phyloP scores from a whole-genome alignment of 2,797 vertebrate species.

The Danio jaintianensis region DNA sequence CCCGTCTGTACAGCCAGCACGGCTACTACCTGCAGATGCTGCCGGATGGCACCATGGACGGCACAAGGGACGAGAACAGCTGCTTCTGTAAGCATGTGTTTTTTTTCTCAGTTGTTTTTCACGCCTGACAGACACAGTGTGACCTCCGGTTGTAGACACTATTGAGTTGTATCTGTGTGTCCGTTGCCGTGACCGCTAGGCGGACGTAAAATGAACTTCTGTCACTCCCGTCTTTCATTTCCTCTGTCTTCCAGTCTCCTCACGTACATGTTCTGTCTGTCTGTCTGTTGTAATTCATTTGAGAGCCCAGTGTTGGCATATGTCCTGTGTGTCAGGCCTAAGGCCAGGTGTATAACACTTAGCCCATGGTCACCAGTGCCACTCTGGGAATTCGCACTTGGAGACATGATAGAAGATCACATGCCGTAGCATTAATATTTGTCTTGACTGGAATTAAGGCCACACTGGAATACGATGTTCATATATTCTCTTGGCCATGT shows the following conservation, averaged over 20 bases:
- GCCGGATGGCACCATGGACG: slow-evolving; percentile 95
- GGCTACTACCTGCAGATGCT: slow-evolving; percentile 98
- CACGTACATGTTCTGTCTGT: slow-evolving; percentile 36
- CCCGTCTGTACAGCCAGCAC: slow-evolving; percentile 95
- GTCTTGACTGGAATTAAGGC: not conserved
- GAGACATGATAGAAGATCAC: slow-evolving; percentile 32
- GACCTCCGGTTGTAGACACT: slow-evolving; percentile 18
- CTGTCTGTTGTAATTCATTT: slow-evolving; percentile 58
- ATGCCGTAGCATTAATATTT: not conserved
- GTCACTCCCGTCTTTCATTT: slow-evolving; percentile 3
- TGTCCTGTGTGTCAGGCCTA: slow-evolving; percentile 35
- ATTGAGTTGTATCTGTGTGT: slow-evolving; percentile 17
- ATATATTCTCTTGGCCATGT: not conserved
- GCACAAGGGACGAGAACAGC: slow-evolving; percentile 96
- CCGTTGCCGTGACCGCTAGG: slow-evolving; percentile 11
- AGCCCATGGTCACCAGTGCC: slow-evolving; percentile 30
- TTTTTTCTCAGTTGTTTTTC: slow-evolving; percentile 14
- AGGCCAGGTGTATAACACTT: slow-evolving; percentile 53
- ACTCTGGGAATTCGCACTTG: slow-evolving; percentile 39
- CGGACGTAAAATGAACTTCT: not conserved
- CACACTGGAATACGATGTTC: not conserved
- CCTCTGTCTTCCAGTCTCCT: slow-evolving; percentile 37
- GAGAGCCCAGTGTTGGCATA: slow-evolving; percentile 52
- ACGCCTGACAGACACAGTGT: not conserved
- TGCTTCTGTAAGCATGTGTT: slow-evolving; percentile 84